Conservation (phyloP, 2,888 invertebrate species). For the Mesorhabditis spiculigera region DNA sequence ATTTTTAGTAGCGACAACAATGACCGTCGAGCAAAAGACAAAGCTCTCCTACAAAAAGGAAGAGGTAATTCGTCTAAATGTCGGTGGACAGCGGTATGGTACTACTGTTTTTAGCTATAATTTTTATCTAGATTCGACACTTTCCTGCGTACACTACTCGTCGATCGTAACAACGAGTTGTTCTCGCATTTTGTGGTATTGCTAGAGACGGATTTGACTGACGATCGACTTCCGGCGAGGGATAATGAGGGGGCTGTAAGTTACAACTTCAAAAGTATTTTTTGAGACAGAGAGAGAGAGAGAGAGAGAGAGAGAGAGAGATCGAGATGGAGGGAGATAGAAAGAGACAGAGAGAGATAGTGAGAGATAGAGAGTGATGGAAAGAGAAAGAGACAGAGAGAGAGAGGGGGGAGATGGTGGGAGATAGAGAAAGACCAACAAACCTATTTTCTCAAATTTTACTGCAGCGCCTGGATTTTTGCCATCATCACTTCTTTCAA, state of each 20-base stretch:
- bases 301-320: too few species aligned
- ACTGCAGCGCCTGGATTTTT: too few species aligned
- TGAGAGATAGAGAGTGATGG: too few species aligned
- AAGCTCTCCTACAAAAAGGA: background rate
- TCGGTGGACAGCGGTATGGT: background rate
- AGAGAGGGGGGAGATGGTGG: too few species aligned
- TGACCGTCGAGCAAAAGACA: background rate
- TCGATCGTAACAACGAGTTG: background rate
- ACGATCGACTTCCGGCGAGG: background rate
- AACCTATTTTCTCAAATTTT: too few species aligned
- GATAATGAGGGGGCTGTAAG: slow-evolving; percentile 5
- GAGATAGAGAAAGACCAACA: too few species aligned
- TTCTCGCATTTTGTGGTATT: background rate
- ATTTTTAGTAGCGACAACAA: background rate
- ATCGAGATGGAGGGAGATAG: too few species aligned
- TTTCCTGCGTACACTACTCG: background rate
- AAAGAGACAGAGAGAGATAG: too few species aligned
- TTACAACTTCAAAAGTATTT: too few species aligned
- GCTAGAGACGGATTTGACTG: background rate
- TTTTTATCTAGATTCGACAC: slow-evolving; percentile 1
- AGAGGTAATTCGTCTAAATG: background rate
- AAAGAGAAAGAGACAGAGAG: too few species aligned
- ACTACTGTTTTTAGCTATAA: background rate
- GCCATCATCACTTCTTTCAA: too few species aligned
- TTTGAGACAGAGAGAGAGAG: too few species aligned